Conservation (phyloP, 2,113 vertebrate genomes). For the Polypterus senegalus region DNA sequence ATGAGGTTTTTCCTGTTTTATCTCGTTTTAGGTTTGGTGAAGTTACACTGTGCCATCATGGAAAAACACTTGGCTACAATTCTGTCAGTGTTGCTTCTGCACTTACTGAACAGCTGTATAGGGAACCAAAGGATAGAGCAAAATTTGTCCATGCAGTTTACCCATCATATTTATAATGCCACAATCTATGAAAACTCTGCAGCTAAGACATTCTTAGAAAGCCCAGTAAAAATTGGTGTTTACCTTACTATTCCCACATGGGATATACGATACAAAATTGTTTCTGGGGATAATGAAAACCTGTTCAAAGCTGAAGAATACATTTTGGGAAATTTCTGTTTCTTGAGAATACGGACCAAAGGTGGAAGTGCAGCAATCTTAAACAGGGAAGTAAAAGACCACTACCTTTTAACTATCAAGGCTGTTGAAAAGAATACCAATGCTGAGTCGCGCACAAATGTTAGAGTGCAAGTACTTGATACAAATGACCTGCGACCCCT, state of each 20-base stretch:
- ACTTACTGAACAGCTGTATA: constrained; percentile 58
- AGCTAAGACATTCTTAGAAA: constrained; percentile 87
- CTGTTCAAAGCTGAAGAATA: constrained; percentile 96
- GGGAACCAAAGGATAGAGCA: constrained; percentile 52
- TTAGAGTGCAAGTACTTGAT: constrained; percentile 84
- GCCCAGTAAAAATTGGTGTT: constrained; percentile 87
- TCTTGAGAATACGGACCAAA: constrained; percentile 95
- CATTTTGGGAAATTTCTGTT: constrained; percentile 85
- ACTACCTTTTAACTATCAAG: constrained; percentile 78
- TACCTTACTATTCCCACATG: constrained; percentile 63
- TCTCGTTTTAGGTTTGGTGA: constrained; percentile 40
- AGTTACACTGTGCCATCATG: constrained; percentile 60
- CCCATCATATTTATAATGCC: constrained; percentile 73
- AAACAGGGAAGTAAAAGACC: constrained; percentile 90
- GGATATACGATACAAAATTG: constrained; percentile 92
- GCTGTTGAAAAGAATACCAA: constrained; percentile 73
- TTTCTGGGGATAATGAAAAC: constrained; percentile 91
- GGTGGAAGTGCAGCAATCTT: constrained; percentile 93
- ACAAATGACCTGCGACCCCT: constrained; percentile 90
- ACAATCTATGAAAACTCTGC: constrained; percentile 95
- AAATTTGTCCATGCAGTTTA: constrained; percentile 62
- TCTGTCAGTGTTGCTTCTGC: constrained; percentile 59
- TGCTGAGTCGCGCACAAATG: constrained; percentile 61
- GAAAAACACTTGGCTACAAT: constrained; percentile 59
- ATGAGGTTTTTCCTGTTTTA: constrained; percentile 11